A percentile compares a stretch with the other conserved stretches of the same genome.
These are phyloP conservation scores for Plemyria rubiginata DNA, from an alignment of 2,888 invertebrate genomes.

Conservation along the genomic window DNA sequence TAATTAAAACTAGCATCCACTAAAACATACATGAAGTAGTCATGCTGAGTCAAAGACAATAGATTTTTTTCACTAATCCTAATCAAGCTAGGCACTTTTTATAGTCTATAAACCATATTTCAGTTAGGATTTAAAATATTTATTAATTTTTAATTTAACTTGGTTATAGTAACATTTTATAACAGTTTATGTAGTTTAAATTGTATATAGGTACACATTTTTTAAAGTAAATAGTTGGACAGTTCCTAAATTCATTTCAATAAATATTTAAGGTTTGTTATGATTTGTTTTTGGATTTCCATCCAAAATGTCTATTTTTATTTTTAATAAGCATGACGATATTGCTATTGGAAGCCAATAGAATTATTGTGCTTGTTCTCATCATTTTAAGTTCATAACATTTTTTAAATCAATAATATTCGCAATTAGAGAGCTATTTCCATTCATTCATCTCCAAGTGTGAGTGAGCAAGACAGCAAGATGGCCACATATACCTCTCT, in stretches of 20 bases:
- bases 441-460: slow-evolving; percentile 31
- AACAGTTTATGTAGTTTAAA: slow-evolving; percentile 17
- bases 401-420: slow-evolving; percentile 29
- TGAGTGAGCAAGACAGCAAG: slow-evolving; percentile 19
- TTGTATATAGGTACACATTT: slow-evolving; percentile 18
- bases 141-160: slow-evolving; percentile 27
- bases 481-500: slow-evolving; percentile 18
- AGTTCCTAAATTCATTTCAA: slow-evolving; percentile 36
- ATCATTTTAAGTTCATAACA: slow-evolving; percentile 1
- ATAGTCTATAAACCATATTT: slow-evolving; percentile 49
- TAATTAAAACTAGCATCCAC: too few species aligned
- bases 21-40: background rate
- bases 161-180: slow-evolving; percentile 27
- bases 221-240: slow-evolving; percentile 40
- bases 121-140: slow-evolving; percentile 28
- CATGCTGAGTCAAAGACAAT: slow-evolving; percentile 2
- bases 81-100: slow-evolving; percentile 64
- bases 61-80: slow-evolving; percentile 38
- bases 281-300: slow-evolving; percentile 5
- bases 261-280: slow-evolving; percentile 25
- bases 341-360: slow-evolving; percentile 30
- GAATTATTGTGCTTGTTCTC: slow-evolving; percentile 29
- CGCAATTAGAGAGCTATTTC: slow-evolving; percentile 38
- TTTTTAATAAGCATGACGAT: slow-evolving; percentile 28
- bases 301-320: slow-evolving; percentile 25